Evolutionary conservation across 2,888 invertebrate species (phyloP).

Genomic region (Micoletzkya japonica): DNA sequence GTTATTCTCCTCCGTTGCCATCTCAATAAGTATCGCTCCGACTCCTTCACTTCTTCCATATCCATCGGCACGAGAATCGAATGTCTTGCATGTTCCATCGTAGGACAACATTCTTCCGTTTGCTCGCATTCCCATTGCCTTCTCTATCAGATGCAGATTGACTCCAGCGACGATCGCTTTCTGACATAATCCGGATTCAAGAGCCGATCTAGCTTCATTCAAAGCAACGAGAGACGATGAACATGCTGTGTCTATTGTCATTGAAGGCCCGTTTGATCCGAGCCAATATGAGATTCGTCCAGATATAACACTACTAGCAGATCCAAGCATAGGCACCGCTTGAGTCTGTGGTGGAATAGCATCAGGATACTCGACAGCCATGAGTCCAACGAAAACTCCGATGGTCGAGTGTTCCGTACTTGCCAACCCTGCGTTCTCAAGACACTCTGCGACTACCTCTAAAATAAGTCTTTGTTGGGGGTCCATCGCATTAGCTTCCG

Average conservation of each 20-base stretch:
- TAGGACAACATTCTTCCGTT: conserved; percentile 61
- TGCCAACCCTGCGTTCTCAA: conserved; percentile 47
- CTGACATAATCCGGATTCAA: conserved; percentile 84
- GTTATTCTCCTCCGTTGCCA: conserved; percentile 32
- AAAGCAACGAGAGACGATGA: conserved; percentile 91
- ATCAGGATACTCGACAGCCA: conserved; percentile 59
- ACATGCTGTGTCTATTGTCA: conserved; percentile 92
- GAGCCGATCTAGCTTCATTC: conserved; percentile 73
- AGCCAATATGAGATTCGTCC: conserved; percentile 54
- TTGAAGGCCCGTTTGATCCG: conserved; percentile 74
- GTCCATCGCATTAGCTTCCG: conserved; percentile 58
- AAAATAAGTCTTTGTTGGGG: conserved; percentile 59
- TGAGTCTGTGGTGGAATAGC: conserved; percentile 38
- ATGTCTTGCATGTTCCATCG: conserved; percentile 62
- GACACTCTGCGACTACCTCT: conserved; percentile 50
- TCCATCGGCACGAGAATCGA: conserved; percentile 63
- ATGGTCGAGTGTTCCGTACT: conserved; percentile 30
- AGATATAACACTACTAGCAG: conserved; percentile 47
- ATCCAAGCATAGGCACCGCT: conserved; percentile 50
- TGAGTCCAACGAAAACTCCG: conserved; percentile 57
- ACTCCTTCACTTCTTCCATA: conserved; percentile 64
- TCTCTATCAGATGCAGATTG: conserved; percentile 71
- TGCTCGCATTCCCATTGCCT: conserved; percentile 51
- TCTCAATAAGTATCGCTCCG: conserved; percentile 30
- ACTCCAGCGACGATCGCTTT: conserved; percentile 84